Base-by-base conservation (phyloP, 2,113 vertebrate species). In the Gnathonemus longibarbis region DNA sequence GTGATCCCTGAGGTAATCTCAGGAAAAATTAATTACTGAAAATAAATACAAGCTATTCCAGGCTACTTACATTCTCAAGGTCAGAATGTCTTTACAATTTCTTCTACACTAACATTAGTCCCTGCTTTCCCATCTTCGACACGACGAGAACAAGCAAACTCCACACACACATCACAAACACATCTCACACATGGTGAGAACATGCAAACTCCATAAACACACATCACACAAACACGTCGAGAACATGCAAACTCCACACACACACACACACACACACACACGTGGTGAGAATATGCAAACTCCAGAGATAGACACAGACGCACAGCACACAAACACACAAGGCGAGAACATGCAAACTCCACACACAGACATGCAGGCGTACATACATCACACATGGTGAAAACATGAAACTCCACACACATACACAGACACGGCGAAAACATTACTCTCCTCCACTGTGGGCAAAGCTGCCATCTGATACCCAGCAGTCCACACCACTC, bases 11-110 rank as follows among this genome's bases (percentile, higher is more conserved):
- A 27, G 24, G 84, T 27, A 86, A 50, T 86, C 24, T 27, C 24
- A 86, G 48, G 50, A 50, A 86, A 86, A 86, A 86, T 86, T 86
- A 86, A 86, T 86, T 86, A 48, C 84, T 49, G 84, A 86, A 50
- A 27, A 86, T 86, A 86, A 86, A 49, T 42, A 42, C 74, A 39
- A 80, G 74, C 74, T 31, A 27, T 50, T 86, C 45, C 84, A 48
- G 84, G 45, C 84, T 48, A n/a, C 83, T 48, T 87, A 52, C 50
- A 53, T 56, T 53, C 86, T 56, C 86, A 52, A 87, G 86, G 86
- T 87, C 86, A 87, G 31, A 86, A 39, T 80, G 42, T 85, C 83
- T 85, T 49, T 27, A 46, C 45, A 85, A 17, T 46, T 80, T 42
- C 74, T 80, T 42, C 35, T 39, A 19, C 35, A 80, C 83, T 85